A percentile compares a stretch with the other conserved stretches of the same genome.
These are phyloP conservation scores for Leucania comma DNA, from an alignment of 2,888 invertebrate genomes.

Conservation along the genomic window DNA sequence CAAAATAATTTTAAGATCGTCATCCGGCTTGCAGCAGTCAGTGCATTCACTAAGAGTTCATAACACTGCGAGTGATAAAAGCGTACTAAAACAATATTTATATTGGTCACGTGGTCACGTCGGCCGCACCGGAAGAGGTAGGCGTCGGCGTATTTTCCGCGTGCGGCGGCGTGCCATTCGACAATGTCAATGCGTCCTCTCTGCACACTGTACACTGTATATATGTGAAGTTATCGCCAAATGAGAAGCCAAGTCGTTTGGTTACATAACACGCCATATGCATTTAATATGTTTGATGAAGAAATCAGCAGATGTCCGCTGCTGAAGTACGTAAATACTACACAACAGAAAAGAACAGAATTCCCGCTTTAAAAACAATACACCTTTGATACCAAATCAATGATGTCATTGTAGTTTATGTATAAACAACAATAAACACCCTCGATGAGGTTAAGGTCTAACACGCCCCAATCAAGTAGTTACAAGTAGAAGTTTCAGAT, in stretches of 20 bases:
- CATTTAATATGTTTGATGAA: conserved; percentile 40
- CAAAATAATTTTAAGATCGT: not conserved
- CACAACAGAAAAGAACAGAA: conserved; percentile 10
- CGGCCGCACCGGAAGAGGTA: conserved; percentile 30
- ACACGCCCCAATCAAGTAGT: not conserved
- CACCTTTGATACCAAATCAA: not conserved
- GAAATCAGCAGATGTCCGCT: conserved; percentile 51
- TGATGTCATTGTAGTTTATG: not conserved
- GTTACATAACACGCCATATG: conserved; percentile 24
- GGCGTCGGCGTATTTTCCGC: conserved; percentile 11
- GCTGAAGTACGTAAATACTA: conserved; percentile 9
- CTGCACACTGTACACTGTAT: not conserved
- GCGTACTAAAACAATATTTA: conserved; percentile 16
- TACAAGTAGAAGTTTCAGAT: not conserved
- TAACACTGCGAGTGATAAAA: conserved; percentile 24
- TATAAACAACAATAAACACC: not conserved
- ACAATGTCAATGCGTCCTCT: conserved; percentile 8
- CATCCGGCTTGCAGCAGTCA: not conserved
- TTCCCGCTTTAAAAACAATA: not conserved
- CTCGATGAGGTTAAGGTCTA: not conserved
- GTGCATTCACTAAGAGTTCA: conserved; percentile 9
- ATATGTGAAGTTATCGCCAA: not conserved
- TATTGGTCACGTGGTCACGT: conserved; percentile 3
- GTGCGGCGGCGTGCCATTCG: not conserved
- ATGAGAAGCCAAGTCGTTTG: conserved; percentile 13